A percentile compares a stretch with the other conserved stretches of the same genome.
phyloP scores from a whole-genome alignment of 2,888 invertebrate genomes.

The Ochropacha duplaris region DNA sequence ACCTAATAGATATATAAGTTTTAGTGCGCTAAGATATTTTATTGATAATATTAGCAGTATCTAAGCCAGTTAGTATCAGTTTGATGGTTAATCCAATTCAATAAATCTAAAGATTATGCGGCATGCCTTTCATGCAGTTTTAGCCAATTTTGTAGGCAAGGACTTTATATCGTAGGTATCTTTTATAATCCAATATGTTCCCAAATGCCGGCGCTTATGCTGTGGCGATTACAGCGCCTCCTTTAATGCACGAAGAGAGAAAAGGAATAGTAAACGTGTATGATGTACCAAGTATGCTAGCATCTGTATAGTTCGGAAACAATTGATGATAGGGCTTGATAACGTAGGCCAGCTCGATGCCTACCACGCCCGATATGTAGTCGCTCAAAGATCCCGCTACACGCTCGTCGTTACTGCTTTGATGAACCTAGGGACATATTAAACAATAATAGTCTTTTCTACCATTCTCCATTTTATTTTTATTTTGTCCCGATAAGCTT shows the following conservation, averaged over 20 bases:
- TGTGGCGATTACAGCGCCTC: not conserved
- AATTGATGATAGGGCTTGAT: slow-evolving; percentile 65
- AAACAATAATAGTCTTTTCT: not conserved
- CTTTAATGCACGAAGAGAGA: not conserved
- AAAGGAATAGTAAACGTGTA: no score
- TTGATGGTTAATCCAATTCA: not conserved
- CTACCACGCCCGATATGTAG: slow-evolving; percentile 68
- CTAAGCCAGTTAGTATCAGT: no score
- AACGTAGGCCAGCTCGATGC: slow-evolving; percentile 68
- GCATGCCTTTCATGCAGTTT: not conserved
- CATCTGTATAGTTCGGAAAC: slow-evolving; percentile 56
- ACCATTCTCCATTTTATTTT: no score
- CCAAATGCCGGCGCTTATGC: not conserved
- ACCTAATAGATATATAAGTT: not conserved
- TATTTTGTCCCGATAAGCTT: no score
- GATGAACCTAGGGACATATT: slow-evolving; percentile 58
- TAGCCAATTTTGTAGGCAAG: not conserved
- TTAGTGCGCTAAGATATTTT: not conserved
- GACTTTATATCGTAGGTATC: not conserved
- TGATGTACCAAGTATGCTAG: slow-evolving; percentile 42
- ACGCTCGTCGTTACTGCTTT: slow-evolving; percentile 63
- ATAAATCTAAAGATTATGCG: not conserved
- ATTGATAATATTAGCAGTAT: not conserved
- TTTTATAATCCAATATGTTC: not conserved
- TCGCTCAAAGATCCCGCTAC: slow-evolving; percentile 70